Conservation (phyloP, 2,797 vertebrate species). For the Craterocephalus amniculus region DNA sequence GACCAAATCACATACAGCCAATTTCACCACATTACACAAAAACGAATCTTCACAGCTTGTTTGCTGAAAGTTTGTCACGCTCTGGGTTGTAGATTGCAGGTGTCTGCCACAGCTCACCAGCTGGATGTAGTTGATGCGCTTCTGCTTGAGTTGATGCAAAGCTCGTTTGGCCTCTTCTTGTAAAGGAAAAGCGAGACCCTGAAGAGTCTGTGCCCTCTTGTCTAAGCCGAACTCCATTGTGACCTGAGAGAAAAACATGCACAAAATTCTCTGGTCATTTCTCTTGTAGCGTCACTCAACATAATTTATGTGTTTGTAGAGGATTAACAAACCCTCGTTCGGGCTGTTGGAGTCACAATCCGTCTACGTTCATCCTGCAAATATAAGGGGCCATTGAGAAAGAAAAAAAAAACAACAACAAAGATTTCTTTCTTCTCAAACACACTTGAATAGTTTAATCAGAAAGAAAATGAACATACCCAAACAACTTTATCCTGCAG, state of each 20-base stretch:
- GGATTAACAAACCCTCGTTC: constrained; percentile 75
- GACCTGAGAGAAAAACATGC: constrained; percentile 75
- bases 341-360: constrained; percentile 74
- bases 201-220: constrained; percentile 92
- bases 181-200: constrained; percentile 94
- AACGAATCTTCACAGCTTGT: neutral
- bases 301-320: neutral
- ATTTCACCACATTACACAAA: constrained; percentile 6
- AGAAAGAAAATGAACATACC: constrained; percentile 69
- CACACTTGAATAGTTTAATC: neutral
- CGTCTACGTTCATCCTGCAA: constrained; percentile 82
- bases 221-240: constrained; percentile 97
- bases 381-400: constrained; percentile 14
- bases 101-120: constrained; percentile 82
- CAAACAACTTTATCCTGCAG: constrained; percentile 84
- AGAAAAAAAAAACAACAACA: neutral
- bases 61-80: neutral
- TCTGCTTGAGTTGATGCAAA: constrained; percentile 91
- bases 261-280: neutral
- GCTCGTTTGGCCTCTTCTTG: constrained; percentile 92
- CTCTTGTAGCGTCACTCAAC: neutral
- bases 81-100: neutral
- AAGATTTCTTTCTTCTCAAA: neutral
- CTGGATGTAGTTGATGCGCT: constrained; percentile 95
- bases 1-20: constrained; percentile 11